These are phyloP conservation scores for Xiphophorus hellerii DNA, from an alignment of 2,113 vertebrate species.

Conservation along the genomic window DNA sequence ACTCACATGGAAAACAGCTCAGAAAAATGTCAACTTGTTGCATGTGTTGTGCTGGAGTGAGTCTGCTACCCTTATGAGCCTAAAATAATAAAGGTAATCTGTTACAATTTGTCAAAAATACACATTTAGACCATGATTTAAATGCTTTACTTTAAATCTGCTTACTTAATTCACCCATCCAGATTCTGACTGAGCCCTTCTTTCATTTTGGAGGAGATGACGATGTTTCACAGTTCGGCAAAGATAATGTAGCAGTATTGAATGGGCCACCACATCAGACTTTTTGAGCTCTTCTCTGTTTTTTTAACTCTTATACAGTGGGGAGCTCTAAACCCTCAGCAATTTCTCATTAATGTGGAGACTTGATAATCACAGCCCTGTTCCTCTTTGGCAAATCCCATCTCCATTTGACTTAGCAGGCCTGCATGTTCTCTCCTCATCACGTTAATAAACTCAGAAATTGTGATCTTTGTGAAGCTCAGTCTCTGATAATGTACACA, in stretches of 20 bases:
- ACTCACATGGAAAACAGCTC: no score
- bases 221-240: no score
- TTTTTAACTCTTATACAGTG: neutral
- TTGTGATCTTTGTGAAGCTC: neutral
- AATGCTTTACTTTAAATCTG: neutral
- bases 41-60: no score
- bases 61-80: no score
- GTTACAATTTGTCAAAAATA: no score
- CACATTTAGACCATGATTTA: no score
- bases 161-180: neutral
- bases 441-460: neutral
- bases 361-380: neutral
- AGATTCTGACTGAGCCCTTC: neutral
- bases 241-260: neutral
- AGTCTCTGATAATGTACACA: neutral
- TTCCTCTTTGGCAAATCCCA: neutral
- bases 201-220: neutral
- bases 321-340: neutral
- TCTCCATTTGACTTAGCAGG: conserved; percentile 3
- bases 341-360: neutral
- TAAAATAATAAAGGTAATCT: no score
- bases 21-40: no score
- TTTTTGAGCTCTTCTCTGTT: no score
- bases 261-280: neutral
- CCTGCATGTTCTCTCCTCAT: neutral